phyloP scores from a whole-genome alignment of 2,113 vertebrate species.

The Arizona elegans region DNA sequence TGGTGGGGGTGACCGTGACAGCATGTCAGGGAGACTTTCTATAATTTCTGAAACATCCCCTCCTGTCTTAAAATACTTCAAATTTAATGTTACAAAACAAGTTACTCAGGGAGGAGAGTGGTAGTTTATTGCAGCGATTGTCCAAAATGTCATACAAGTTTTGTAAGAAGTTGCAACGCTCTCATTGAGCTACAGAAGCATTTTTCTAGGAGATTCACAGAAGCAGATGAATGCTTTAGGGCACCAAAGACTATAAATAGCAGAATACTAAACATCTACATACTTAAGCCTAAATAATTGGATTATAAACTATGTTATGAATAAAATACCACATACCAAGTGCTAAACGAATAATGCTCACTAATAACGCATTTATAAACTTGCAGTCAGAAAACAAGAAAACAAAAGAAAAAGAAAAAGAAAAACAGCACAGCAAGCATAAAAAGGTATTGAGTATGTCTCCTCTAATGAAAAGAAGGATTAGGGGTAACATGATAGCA shows the following conservation, averaged over 20 bases:
- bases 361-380: background rate
- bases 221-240: background rate
- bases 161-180: background rate
- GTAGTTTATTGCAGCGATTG: background rate
- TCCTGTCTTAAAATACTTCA: constrained; percentile 21
- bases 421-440: background rate
- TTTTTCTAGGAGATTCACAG: background rate
- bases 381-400: background rate
- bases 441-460: background rate
- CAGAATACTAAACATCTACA: background rate
- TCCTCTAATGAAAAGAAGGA: background rate
- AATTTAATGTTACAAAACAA: constrained; percentile 11
- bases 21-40: constrained; percentile 42
- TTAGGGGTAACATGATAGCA: background rate
- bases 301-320: background rate
- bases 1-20: constrained; percentile 31
- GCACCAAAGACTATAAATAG: background rate
- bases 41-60: constrained; percentile 43
- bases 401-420: background rate
- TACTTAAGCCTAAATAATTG: background rate
- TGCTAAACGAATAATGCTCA: background rate
- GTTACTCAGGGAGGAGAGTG: background rate
- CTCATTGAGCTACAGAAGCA: background rate
- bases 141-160: background rate
- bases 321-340: background rate